Conservation (phyloP, 2,113 vertebrate species). For the Syngnathus typhle region DNA sequence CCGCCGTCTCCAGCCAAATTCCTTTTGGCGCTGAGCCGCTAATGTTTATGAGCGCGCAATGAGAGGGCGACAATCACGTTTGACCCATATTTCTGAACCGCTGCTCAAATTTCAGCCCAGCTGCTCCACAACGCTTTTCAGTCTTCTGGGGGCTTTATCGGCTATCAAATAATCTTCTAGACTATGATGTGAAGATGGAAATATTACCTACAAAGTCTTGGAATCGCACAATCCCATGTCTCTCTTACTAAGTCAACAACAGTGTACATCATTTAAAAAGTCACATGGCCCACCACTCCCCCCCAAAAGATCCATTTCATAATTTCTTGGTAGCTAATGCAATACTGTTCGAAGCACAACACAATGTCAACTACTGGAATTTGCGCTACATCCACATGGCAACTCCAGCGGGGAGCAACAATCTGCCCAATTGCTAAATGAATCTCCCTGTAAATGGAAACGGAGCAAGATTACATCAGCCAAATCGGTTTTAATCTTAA, state of each 20-base stretch:
- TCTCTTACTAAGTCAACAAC: background rate
- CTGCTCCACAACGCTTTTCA: conserved; percentile 20
- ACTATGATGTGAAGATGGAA: background rate
- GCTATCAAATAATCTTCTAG: background rate
- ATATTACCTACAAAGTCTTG: background rate
- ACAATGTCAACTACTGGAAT: background rate
- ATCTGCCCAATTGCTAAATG: background rate
- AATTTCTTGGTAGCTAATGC: too few species aligned
- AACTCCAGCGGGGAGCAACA: background rate
- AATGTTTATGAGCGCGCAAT: conserved; percentile 44
- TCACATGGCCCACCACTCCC: too few species aligned
- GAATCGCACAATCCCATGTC: background rate
- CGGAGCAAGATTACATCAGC: background rate
- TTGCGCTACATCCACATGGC: background rate
- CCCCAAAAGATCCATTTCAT: too few species aligned
- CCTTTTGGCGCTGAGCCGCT: conserved; percentile 21
- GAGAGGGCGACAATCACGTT: conserved; percentile 54
- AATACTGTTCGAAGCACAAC: background rate
- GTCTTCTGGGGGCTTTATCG: conserved; percentile 3
- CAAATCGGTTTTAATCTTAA: background rate
- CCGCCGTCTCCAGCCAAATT: conserved; percentile 22
- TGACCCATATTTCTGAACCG: conserved; percentile 65
- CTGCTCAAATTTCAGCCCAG: conserved; percentile 53
- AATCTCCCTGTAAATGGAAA: background rate
- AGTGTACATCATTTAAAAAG: background rate